phyloP scores from a whole-genome alignment of 2,113 vertebrate genomes.

The Rhadina sibilatrix region DNA sequence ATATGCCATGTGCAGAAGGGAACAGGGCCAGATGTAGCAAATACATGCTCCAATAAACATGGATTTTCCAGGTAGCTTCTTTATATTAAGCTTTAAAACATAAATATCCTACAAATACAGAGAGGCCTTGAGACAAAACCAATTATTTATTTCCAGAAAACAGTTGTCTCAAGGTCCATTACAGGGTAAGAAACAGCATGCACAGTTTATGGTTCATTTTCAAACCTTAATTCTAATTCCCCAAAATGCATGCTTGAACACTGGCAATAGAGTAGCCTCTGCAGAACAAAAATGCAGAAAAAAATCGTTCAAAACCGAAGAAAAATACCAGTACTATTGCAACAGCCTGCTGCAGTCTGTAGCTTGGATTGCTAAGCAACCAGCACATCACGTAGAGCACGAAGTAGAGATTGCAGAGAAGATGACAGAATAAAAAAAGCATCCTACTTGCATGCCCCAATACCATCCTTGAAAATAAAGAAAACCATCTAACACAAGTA shows the following conservation, averaged over 20 bases:
- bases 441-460: not conserved
- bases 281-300: not conserved
- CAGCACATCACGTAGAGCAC: not conserved
- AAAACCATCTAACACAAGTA: not conserved
- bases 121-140: not conserved
- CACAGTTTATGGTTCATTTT: not conserved
- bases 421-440: not conserved
- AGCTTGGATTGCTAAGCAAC: slow-evolving; percentile 55
- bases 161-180: not conserved
- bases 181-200: not conserved
- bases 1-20: not conserved
- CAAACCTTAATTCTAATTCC: not conserved
- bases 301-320: not conserved
- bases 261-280: not conserved
- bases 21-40: not conserved
- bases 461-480: not conserved
- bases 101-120: not conserved
- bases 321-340: not conserved
- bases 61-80: not conserved
- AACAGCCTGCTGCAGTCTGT: slow-evolving; percentile 2
- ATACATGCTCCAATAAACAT: not conserved
- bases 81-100: not conserved
- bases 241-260: not conserved
- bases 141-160: not conserved
- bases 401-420: not conserved